A percentile compares a stretch with the other conserved stretches of the same genome.
These are phyloP conservation scores for Aphaenogaster ashmeadi DNA, from an alignment of 1,140 invertebrate species.

Conservation along the genomic window DNA sequence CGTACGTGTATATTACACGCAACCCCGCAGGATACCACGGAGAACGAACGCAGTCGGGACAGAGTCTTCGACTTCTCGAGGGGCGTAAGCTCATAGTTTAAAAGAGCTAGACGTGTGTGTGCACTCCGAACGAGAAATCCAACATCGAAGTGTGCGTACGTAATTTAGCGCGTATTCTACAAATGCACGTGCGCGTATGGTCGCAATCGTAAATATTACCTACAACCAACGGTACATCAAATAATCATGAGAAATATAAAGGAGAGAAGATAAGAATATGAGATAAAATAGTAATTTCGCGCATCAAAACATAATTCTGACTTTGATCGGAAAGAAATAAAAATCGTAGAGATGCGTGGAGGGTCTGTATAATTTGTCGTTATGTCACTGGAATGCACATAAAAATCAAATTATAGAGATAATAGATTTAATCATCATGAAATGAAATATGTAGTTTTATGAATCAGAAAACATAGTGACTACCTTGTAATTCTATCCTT, in stretches of 20 bases:
- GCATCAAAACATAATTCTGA: neutral
- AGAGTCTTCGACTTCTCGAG: conserved; percentile 8
- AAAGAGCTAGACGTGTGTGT: neutral
- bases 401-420: conserved; percentile 26
- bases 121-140: conserved; percentile 1
- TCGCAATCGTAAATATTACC: conserved; percentile 40
- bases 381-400: neutral
- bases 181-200: conserved; percentile 16
- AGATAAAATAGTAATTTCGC: conserved; percentile 36
- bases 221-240: conserved; percentile 14
- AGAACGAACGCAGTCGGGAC: neutral
- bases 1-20: neutral
- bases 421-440: conserved; percentile 13
- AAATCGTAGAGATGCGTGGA: neutral
- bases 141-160: neutral
- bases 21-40: conserved; percentile 21
- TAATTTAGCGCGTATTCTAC: conserved; percentile 34
- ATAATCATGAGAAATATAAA: conserved; percentile 22
- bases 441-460: conserved; percentile 20
- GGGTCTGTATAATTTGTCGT: neutral
- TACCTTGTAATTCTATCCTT: neutral
- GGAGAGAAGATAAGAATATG: neutral
- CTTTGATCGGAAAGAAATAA: neutral
- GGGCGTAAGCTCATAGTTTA: conserved; percentile 32
- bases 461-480: neutral